These are phyloP conservation scores for Eptatretus burgeri DNA, from an alignment of 2,113 vertebrate species.

Conservation along the genomic window DNA sequence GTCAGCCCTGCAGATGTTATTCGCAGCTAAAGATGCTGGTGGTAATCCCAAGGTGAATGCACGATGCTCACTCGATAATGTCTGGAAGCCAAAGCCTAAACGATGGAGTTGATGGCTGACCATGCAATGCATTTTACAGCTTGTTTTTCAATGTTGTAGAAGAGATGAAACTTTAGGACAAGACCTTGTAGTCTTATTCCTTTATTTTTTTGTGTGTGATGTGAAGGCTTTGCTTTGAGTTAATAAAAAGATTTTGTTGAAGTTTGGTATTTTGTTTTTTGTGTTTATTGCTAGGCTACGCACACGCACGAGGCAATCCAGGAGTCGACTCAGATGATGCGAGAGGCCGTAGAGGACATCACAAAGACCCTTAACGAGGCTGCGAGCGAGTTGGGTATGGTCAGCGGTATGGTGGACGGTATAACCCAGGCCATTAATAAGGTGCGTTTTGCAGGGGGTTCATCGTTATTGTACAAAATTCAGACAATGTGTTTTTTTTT, in stretches of 20 bases:
- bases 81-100: no score
- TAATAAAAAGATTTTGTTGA: neutral
- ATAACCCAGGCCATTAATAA: constrained; percentile 75
- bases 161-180: no score
- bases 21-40: constrained; percentile 79
- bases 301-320: constrained; percentile 81
- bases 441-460: constrained; percentile 14
- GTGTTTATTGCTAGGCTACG: constrained; percentile 27
- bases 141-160: no score
- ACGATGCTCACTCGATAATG: no score
- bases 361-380: constrained; percentile 51
- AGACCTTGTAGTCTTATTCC: no score
- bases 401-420: constrained; percentile 81
- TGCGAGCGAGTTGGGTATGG: constrained; percentile 58
- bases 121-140: no score
- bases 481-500: no score
- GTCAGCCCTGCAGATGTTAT: constrained; percentile 76
- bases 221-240: no score
- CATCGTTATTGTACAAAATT: no score
- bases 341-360: constrained; percentile 74
- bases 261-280: neutral
- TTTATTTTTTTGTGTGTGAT: no score
- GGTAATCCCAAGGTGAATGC: constrained; percentile 61
- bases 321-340: constrained; percentile 91
- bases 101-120: no score